Evolutionary conservation across 2,888 invertebrate species (phyloP).

Genomic region (Ypsolopha scabrella): DNA sequence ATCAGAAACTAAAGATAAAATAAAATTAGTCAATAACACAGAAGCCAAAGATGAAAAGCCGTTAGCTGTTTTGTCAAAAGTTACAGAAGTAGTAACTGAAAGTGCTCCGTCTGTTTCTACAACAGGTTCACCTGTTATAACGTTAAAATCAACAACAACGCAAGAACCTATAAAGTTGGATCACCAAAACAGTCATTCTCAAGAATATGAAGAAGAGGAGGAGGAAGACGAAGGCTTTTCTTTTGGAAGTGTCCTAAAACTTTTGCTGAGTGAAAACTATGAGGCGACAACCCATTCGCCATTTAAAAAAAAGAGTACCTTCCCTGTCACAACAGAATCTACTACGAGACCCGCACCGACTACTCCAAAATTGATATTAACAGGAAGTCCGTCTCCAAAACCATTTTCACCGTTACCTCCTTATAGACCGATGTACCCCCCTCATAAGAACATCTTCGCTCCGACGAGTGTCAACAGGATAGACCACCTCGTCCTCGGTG

Average conservation of each 20-base stretch:
- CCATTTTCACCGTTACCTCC: constrained; percentile 37
- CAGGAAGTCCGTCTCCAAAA: neutral
- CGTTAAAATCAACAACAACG: neutral
- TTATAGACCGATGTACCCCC: constrained; percentile 22
- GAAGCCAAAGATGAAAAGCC: no score
- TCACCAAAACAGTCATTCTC: constrained; percentile 20
- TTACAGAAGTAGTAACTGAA: no score
- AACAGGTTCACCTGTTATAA: no score
- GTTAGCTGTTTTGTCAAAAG: no score
- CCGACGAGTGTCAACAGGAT: constrained; percentile 38
- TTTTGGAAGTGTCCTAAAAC: constrained; percentile 72
- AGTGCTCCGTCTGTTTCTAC: no score
- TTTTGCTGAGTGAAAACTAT: constrained; percentile 66
- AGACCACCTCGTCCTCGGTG: constrained; percentile 55
- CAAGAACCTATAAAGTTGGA: no score
- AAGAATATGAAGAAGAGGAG: constrained; percentile 47
- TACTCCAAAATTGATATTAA: neutral
- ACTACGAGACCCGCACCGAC: constrained; percentile 1
- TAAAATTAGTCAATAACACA: no score
- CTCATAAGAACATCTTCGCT: constrained; percentile 24
- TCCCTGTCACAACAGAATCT: neutral
- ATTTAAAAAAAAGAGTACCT: constrained; percentile 11
- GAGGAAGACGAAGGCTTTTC: constrained; percentile 67
- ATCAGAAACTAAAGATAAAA: no score
- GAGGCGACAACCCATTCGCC: constrained; percentile 35